phyloP scores from a whole-genome alignment of 2,797 vertebrate species.

The Xenops minutus region DNA sequence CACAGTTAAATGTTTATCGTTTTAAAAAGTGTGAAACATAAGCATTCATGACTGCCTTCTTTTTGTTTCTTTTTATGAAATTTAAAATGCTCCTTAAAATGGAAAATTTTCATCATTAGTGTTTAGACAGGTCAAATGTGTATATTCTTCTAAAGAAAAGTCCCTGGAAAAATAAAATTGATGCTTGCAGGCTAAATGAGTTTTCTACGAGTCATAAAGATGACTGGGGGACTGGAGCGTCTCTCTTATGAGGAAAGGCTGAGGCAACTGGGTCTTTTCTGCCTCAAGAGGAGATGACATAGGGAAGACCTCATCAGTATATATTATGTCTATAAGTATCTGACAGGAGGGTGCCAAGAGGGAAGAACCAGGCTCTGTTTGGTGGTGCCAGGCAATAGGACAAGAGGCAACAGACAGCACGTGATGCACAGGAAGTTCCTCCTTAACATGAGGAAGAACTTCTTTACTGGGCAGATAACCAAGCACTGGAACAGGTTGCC shows the following conservation, averaged over 20 bases:
- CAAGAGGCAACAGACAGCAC: background rate
- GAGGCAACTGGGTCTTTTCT: background rate
- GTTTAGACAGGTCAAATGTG: background rate
- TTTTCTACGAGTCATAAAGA: background rate
- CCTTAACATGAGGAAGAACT: background rate
- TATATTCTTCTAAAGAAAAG: background rate
- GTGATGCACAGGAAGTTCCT: background rate
- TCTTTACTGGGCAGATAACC: background rate
- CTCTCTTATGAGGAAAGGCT: background rate
- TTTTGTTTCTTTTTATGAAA: background rate
- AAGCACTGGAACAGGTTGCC: background rate
- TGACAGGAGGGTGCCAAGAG: fast-evolving
- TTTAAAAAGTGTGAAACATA: background rate
- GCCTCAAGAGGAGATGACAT: fast-evolving
- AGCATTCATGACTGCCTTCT: background rate
- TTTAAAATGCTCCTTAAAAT: background rate
- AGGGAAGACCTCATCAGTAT: background rate
- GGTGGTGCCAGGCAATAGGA: background rate
- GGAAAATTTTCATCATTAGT: background rate
- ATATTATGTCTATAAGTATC: background rate
- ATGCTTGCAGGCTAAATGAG: background rate
- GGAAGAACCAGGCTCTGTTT: background rate
- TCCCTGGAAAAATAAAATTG: background rate
- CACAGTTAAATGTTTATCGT: background rate
- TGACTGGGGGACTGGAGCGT: background rate